Conservation (phyloP, 2,113 vertebrate genomes). For the Chunga burmeisteri region DNA sequence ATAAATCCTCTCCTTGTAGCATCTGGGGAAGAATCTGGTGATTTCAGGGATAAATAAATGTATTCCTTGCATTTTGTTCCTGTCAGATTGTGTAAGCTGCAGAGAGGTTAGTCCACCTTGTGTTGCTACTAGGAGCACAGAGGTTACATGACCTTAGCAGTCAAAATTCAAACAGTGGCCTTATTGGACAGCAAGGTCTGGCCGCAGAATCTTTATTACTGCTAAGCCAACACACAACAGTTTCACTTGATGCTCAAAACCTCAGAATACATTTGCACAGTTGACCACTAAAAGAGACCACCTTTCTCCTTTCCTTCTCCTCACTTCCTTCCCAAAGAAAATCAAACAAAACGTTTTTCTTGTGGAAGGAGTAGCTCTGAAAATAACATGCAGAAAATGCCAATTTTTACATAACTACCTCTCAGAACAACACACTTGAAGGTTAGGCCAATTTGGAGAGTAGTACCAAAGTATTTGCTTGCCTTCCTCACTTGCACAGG, state of each 20-base stretch:
- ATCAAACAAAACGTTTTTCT: neutral
- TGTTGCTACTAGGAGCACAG: neutral
- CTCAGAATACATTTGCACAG: neutral
- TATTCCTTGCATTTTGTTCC: neutral
- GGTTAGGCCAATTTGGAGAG: neutral
- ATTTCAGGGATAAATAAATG: neutral
- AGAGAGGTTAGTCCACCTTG: neutral
- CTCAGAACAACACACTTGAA: neutral
- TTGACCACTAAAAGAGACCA: neutral
- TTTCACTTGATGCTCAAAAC: neutral
- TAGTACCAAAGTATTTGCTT: neutral
- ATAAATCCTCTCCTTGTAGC: neutral
- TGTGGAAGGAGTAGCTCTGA: neutral
- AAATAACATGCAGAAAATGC: neutral
- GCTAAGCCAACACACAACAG: neutral
- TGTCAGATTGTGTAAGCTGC: neutral
- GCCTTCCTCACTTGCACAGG: neutral
- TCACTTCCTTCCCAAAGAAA: neutral
- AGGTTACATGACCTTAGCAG: neutral
- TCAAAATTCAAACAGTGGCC: neutral
- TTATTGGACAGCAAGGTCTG: neutral
- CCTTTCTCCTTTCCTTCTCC: neutral
- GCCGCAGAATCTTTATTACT: neutral
- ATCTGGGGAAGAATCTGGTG: neutral
- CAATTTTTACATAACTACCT: neutral